phyloP scores from a whole-genome alignment of 2,888 invertebrate genomes.

The Pyrrhosoma nymphula region DNA sequence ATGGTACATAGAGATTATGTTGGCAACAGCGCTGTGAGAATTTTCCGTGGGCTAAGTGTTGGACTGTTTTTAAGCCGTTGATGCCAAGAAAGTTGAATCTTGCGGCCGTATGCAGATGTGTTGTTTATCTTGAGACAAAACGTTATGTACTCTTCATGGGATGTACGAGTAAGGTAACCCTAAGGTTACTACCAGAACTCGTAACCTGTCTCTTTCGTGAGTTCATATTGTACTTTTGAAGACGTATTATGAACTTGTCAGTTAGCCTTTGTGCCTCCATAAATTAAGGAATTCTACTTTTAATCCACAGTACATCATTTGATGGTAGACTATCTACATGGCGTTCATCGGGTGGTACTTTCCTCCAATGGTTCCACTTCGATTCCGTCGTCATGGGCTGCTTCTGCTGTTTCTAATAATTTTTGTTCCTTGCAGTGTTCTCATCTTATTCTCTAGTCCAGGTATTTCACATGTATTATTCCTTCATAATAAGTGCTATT shows the following conservation, averaged over 20 bases:
- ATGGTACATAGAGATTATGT: too few relatives aligned
- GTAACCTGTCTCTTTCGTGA: neutral
- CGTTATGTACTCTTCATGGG: neutral
- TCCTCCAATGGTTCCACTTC: slow-evolving; percentile 50
- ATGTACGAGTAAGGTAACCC: neutral
- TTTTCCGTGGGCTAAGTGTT: neutral
- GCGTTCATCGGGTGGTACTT: slow-evolving; percentile 49
- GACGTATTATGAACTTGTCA: too few relatives aligned
- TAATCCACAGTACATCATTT: neutral
- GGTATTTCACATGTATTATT: slow-evolving; percentile 75
- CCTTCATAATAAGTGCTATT: too few relatives aligned
- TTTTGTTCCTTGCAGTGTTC: slow-evolving; percentile 81
- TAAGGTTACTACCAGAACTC: neutral
- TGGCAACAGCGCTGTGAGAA: too few relatives aligned
- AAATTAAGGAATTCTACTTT: neutral
- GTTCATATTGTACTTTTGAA: neutral
- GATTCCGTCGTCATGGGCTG: slow-evolving; percentile 80
- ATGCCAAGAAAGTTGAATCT: too few relatives aligned
- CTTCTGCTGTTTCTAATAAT: slow-evolving; percentile 80
- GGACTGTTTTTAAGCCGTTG: neutral
- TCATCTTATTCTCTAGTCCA: slow-evolving; percentile 80
- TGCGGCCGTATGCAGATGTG: neutral
- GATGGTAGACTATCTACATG: slow-evolving; percentile 46
- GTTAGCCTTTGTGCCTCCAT: too few relatives aligned
- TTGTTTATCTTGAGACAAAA: neutral